Conservation (phyloP, 2,797 vertebrate genomes). For the Danio choprae region DNA sequence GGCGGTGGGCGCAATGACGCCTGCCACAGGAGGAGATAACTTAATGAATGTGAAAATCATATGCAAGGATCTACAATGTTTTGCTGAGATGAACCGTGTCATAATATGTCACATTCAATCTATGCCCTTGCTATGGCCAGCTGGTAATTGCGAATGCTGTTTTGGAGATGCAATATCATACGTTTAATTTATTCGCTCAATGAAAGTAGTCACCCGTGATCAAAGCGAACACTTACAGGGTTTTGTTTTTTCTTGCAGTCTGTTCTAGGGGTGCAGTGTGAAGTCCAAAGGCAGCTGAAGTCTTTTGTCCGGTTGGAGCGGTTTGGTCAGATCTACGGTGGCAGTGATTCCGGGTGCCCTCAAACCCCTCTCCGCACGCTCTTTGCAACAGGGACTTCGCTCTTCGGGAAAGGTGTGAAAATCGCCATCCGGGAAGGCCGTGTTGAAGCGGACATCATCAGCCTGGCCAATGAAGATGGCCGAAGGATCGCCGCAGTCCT, state of each 20-base stretch:
- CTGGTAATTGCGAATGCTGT: constrained; percentile 18
- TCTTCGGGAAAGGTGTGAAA: constrained; percentile 96
- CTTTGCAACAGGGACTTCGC: constrained; percentile 88
- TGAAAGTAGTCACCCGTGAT: neutral
- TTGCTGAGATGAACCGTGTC: constrained; percentile 28
- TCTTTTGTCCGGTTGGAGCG: constrained; percentile 94
- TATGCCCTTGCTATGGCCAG: neutral
- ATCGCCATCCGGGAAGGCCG: constrained; percentile 91
- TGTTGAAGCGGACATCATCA: constrained; percentile 94
- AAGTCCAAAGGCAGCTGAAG: constrained; percentile 97
- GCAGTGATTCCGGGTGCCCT: constrained; percentile 88
- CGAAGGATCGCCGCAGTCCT: constrained; percentile 91
- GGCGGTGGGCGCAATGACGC: constrained; percentile 47
- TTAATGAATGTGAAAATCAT: constrained; percentile 42
- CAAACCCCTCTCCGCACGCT: constrained; percentile 78
- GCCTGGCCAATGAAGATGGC: constrained; percentile 92
- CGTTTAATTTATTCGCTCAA: constrained; percentile 4
- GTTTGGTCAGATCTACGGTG: constrained; percentile 90
- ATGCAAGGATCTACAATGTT: constrained; percentile 1
- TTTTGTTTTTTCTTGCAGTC: constrained; percentile 81
- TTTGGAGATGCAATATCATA: constrained; percentile 4
- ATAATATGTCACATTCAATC: constrained; percentile 31
- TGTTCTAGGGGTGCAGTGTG: constrained; percentile 94
- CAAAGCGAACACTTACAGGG: constrained; percentile 50
- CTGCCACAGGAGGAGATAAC: constrained; percentile 35